Evolutionary conservation across 2,888 invertebrate genomes (phyloP).

Genomic region (Campopleginae sp.): DNA sequence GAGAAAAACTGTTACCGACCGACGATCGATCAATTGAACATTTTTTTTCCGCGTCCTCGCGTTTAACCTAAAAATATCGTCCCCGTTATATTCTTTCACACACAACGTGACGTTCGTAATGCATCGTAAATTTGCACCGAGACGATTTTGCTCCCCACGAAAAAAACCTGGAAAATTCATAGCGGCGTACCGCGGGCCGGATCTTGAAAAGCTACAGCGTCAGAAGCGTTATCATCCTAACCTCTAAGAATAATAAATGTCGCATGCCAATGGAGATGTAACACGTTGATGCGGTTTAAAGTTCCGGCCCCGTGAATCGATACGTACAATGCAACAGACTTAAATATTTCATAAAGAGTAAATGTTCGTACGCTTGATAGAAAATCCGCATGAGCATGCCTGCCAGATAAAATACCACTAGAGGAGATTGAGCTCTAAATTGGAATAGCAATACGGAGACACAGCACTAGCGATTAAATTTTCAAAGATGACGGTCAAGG

Average conservation of each 20-base stretch:
- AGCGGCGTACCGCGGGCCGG: not conserved
- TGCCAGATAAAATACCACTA: slow-evolving; percentile 6
- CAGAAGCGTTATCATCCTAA: not conserved
- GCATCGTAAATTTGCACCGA: not conserved
- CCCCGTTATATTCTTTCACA: too few species aligned
- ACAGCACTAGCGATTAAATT: slow-evolving; percentile 29
- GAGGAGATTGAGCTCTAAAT: not conserved
- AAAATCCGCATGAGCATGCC: not conserved
- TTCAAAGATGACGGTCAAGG: slow-evolving; percentile 3
- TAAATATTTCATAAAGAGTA: not conserved
- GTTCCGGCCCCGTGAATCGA: not conserved
- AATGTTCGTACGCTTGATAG: not conserved
- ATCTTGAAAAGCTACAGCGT: not conserved
- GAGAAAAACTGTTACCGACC: not conserved
- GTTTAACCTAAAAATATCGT: not conserved
- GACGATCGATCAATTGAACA: not conserved
- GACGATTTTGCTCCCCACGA: not conserved
- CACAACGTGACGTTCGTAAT: not conserved
- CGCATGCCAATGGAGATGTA: not conserved
- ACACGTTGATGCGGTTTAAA: not conserved
- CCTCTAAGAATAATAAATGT: not conserved
- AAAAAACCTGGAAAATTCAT: not conserved
- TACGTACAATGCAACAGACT: not conserved
- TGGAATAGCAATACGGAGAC: slow-evolving; percentile 60
- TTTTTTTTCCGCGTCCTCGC: not conserved